A percentile compares a stretch with the other conserved stretches of the same genome.
Evolutionary conservation across 2,888 invertebrate species (phyloP).

Genomic region (Cryptus viduatorius): DNA sequence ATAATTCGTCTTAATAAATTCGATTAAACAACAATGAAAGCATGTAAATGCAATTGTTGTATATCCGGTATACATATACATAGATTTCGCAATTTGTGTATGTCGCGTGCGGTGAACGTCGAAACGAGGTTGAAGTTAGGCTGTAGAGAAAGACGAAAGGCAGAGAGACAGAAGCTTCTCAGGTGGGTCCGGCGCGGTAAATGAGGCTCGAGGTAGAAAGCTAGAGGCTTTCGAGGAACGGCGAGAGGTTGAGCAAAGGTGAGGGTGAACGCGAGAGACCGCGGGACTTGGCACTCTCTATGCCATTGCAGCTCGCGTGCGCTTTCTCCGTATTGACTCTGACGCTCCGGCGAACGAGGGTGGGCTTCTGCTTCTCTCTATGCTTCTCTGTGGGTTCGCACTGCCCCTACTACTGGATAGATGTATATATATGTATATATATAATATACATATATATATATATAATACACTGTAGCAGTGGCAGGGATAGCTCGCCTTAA

Average conservation of each 20-base stretch:
- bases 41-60: neutral
- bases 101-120: conserved; percentile 20
- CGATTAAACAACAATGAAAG: neutral
- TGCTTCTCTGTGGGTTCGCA: conserved; percentile 46
- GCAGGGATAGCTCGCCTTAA: conserved; percentile 72
- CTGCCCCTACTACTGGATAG: conserved; percentile 54
- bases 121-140: conserved; percentile 25
- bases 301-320: conserved; percentile 31
- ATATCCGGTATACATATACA: neutral
- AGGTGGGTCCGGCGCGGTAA: conserved; percentile 45
- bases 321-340: conserved; percentile 55
- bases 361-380: conserved; percentile 28
- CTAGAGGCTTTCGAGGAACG: neutral
- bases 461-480: neutral
- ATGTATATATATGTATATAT: conserved; percentile 20
- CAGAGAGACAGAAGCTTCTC: conserved; percentile 5
- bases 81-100: neutral
- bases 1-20: neutral
- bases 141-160: conserved; percentile 1
- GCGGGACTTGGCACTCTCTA: conserved; percentile 41
- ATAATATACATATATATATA: conserved; percentile 4
- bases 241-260: conserved; percentile 60
- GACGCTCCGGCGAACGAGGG: conserved; percentile 42
- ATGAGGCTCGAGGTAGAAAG: conserved; percentile 43
- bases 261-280: conserved; percentile 52